Conservation (phyloP, 2,797 vertebrate species). For the Labroides dimidiatus region DNA sequence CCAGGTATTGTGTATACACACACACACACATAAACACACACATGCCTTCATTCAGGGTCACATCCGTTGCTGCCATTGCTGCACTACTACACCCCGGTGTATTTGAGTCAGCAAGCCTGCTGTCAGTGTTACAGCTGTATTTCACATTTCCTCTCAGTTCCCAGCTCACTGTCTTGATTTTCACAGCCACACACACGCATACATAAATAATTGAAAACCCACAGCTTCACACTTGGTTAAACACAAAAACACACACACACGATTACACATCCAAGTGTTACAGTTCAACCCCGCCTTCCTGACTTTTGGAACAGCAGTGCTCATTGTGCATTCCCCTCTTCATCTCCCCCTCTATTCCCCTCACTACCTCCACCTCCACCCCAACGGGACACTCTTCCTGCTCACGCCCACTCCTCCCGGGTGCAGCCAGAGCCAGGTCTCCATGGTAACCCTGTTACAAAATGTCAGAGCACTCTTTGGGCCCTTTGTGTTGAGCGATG, state of each 20-base stretch:
- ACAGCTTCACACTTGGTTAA: slow-evolving; percentile 39
- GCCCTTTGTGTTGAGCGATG: slow-evolving; percentile 76
- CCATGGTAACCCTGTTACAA: slow-evolving; percentile 80
- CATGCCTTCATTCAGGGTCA: slow-evolving; percentile 46
- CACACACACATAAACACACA: slow-evolving; percentile 16
- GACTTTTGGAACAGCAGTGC: slow-evolving; percentile 73
- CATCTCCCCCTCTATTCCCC: slow-evolving; percentile 16
- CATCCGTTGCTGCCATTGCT: slow-evolving; percentile 64
- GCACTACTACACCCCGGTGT: slow-evolving; percentile 67
- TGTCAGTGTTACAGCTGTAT: slow-evolving; percentile 74
- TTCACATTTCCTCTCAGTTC: slow-evolving; percentile 63
- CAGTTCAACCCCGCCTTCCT: slow-evolving; percentile 58
- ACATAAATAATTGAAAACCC: slow-evolving; percentile 20
- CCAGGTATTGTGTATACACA: slow-evolving; percentile 66
- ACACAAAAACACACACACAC: slow-evolving; percentile 36
- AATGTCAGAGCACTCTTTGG: slow-evolving; percentile 84
- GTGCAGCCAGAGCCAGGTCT: slow-evolving; percentile 75
- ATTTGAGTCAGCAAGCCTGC: slow-evolving; percentile 70
- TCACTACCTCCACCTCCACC: slow-evolving; percentile 32
- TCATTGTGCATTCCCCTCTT: slow-evolving; percentile 70
- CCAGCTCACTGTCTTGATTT: slow-evolving; percentile 42
- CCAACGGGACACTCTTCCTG: slow-evolving; percentile 76
- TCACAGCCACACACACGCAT: not conserved
- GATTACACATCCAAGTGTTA: slow-evolving; percentile 64
- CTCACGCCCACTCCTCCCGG: slow-evolving; percentile 75